Evolutionary conservation across 2,888 invertebrate species (phyloP), one percentile per base, ranked within the genome.

Genomic region (Agrotis clavis): DNA sequence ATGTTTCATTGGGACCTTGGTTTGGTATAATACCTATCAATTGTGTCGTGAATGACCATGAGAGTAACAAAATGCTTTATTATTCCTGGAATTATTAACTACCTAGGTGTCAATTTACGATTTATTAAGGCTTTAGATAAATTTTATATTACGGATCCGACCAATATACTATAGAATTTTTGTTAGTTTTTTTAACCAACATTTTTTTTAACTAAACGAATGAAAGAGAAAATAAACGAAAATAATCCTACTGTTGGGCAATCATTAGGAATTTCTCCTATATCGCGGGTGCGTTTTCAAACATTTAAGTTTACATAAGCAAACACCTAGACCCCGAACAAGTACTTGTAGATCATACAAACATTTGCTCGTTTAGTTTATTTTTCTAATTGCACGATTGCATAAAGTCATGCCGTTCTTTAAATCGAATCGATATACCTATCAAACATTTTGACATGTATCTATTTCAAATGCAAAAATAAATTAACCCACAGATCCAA

Each of bases 1-100:
- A 41, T 62, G 62, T 79, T 30, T 63, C 25, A 75, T 63, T 53
- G 11, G 4, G 16, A 30, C 79, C 65, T 79, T 76, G 64, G 21
- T 14, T 45, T 50, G 64, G 48, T 48, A 45, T 57, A 2, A 25
- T 64, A 57, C 30, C 18, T 35, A 71, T 61, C 50, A 78, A 61
- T 61, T 56, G 56, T 74, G 79, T 51, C 56, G 56, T 16, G 50
- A 50, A 47, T 51, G 16, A 72, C 41, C 41, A 1, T 57, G n/a
- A 57, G 56, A 50, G 51, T 57, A 18, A 14, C 2, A 18, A 50
- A 13, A 61, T n/a, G 45, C 35, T n/a, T 1, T n/a, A 14, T 4
- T 11, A 47, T 67, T 19, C 14, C 47, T 25, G 11, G 54, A 48
- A 25, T 48, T 11, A 14, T 41, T 53, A n/a, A 51, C 45, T 45